Evolutionary conservation across 1,140 invertebrate genomes (phyloP), one percentile per base, ranked within the genome.

Genomic region (Drosophila ogumai): DNA sequence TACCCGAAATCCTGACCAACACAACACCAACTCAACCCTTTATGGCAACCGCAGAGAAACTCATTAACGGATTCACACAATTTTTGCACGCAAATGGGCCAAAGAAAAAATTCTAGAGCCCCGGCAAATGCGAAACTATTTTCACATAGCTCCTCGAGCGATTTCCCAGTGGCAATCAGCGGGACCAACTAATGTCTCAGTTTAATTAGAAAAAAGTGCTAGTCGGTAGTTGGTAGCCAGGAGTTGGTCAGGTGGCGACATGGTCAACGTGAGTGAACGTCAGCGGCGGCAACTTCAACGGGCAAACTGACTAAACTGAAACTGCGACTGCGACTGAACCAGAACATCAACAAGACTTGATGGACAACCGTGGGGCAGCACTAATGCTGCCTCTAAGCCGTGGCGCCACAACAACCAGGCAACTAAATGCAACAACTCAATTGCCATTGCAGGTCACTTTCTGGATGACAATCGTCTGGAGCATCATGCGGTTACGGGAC

Each of bases 381-480:
- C 82, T 81, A 85, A 79, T 64, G 82, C 75, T 17, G 56, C 63
- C 63, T 25, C 63, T 28, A 61, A 44, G 38, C 47, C 17, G 44
- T 67, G 85, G 81, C 85, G 85, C 85, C 85, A 85, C 68, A 67
- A 43, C 84, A 77, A 64, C 74, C 57, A 50, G 69, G 25, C 82
- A 73, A 82, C 73, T 81, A 60, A 90, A 87, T 57, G 65, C 73
- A 85, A 90, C 85, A 90, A 81, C 85, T 90, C 85, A 90, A 90
- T 91, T 79, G 54, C 50, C 49, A 67, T 84, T 87, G 64, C 80
- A 93, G 92, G 92, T 80, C 92, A 93, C 80, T 82, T 92, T 79
- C 81, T 93, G 60, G 92, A 93, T 71, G 92, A 92, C 72, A 91
- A 91, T 80, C 91, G 92, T 60, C 78, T 92, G 75, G 81, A 92